phyloP scores from a whole-genome alignment of 1,140 invertebrate genomes.

The Probaryconus sp. region DNA sequence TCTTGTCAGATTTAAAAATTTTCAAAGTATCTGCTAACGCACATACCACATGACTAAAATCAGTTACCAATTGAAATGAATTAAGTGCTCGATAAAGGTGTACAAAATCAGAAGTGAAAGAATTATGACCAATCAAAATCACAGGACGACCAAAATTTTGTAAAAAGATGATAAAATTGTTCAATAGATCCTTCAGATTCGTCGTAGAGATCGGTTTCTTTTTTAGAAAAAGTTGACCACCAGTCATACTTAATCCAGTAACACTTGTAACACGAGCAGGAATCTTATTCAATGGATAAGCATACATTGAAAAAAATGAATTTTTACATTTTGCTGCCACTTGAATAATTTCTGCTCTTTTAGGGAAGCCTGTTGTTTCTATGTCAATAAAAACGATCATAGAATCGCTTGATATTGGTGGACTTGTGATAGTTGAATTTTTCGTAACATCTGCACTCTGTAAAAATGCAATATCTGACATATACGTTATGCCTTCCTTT shows the following conservation, averaged over 20 bases:
- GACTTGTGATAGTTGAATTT: neutral
- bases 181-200: neutral
- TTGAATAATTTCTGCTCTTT: constrained; percentile 30
- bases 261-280: neutral
- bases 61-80: constrained; percentile 4
- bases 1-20: constrained; percentile 12
- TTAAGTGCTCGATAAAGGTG: constrained; percentile 7
- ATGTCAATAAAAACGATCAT: constrained; percentile 8
- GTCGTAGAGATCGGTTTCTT: neutral
- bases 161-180: constrained; percentile 6
- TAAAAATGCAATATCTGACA: constrained; percentile 32
- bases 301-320: constrained; percentile 9
- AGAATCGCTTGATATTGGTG: constrained; percentile 1
- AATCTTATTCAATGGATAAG: constrained; percentile 25
- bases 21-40: constrained; percentile 10
- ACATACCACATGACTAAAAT: constrained; percentile 4
- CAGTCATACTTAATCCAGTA: constrained; percentile 15
- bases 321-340: constrained; percentile 30
- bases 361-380: constrained; percentile 16
- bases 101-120: constrained; percentile 9
- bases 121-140: constrained; percentile 21
- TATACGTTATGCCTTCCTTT: constrained; percentile 31
- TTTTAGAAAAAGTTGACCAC: constrained; percentile 1
- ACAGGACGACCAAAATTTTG: constrained; percentile 4
- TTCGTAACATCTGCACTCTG: neutral